Percentiles rank a stretch among this genome's conserved stretches.
phyloP scores from a whole-genome alignment of 2,888 invertebrate species.

The Azorinus chamasolen region DNA sequence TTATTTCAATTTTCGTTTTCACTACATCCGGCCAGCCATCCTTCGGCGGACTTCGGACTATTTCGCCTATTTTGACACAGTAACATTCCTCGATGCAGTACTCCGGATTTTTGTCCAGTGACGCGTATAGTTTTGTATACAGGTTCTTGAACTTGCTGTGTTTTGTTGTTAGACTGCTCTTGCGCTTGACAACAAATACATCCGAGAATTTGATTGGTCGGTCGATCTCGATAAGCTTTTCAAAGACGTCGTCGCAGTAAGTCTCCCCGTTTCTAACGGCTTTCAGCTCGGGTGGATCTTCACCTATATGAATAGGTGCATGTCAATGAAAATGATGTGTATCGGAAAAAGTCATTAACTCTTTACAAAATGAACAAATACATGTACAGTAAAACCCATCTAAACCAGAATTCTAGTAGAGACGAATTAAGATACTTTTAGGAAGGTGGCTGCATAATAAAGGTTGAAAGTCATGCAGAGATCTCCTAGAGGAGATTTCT shows the following conservation, averaged over 20 bases:
- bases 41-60: constrained; percentile 50
- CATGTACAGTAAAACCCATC: no score
- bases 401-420: no score
- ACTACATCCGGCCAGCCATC: constrained; percentile 53
- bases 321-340: no score
- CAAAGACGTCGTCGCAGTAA: constrained; percentile 51
- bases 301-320: constrained; percentile 10
- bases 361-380: no score
- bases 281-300: constrained; percentile 42
- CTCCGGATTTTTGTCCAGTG: constrained; percentile 42
- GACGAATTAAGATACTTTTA: no score
- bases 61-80: constrained; percentile 53
- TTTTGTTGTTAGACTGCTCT: constrained; percentile 22
- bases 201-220: constrained; percentile 38
- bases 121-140: constrained; percentile 52
- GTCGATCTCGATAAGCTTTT: constrained; percentile 51
- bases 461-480: no score
- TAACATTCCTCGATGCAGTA: constrained; percentile 46
- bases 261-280: constrained; percentile 35
- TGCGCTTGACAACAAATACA: constrained; percentile 39
- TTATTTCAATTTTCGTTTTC: constrained; percentile 48
- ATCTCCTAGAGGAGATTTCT: no score
- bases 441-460: no score
- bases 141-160: constrained; percentile 34
- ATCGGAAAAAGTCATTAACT: no score